These are phyloP conservation scores for Allygus modestus DNA, from an alignment of 2,888 invertebrate genomes.

Conservation along the genomic window DNA sequence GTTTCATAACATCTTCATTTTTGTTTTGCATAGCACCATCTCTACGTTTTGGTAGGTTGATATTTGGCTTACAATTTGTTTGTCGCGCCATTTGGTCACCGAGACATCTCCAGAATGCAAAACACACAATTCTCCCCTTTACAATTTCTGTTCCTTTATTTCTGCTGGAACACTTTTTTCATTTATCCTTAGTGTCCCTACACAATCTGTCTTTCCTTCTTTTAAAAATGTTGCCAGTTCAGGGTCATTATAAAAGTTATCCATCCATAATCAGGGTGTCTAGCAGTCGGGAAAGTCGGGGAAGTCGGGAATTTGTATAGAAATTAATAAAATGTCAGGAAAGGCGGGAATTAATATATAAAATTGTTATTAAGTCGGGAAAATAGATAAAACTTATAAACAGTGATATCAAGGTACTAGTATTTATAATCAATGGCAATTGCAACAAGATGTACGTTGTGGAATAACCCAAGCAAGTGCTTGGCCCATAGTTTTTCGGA, in stretches of 20 bases:
- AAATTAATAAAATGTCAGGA: no score
- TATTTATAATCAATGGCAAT: no score
- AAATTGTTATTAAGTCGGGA: no score
- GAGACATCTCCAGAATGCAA: background rate
- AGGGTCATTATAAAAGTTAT: slow-evolving; percentile 48
- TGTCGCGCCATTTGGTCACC: slow-evolving; percentile 37
- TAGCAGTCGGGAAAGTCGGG: no score
- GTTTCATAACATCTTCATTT: slow-evolving; percentile 6
- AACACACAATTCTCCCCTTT: slow-evolving; percentile 12
- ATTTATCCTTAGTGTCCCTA: slow-evolving; percentile 5
- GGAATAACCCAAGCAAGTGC: no score
- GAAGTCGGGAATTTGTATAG: no score
- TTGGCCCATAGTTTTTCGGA: no score
- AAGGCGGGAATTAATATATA: no score
- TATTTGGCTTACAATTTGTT: slow-evolving; percentile 10
- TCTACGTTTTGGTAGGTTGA: slow-evolving; percentile 24
- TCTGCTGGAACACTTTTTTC: slow-evolving; percentile 7
- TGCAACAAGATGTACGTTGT: no score
- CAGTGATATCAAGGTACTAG: no score
- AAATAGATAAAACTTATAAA: no score
- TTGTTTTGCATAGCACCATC: background rate
- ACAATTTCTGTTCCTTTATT: slow-evolving; percentile 6
- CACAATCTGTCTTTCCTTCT: background rate
- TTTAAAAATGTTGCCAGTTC: slow-evolving; percentile 16
- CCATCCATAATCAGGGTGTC: no score